phyloP scores from a whole-genome alignment of 2,888 invertebrate genomes.

The Oscheius sp. region DNA sequence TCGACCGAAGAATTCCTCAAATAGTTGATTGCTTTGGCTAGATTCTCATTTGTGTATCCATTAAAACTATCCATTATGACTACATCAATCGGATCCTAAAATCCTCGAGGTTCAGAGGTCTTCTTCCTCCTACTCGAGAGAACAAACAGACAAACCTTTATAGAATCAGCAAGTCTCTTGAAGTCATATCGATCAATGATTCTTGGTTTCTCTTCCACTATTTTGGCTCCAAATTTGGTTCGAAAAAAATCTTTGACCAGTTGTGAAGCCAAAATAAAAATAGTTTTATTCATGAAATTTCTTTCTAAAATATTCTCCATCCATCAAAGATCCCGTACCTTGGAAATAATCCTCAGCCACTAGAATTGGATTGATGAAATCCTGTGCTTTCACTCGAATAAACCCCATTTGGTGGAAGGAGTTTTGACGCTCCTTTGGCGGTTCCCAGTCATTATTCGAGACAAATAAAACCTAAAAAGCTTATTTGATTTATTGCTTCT shows the following conservation, averaged over 20 bases:
- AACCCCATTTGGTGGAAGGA: constrained; percentile 13
- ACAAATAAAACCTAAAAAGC: constrained; percentile 16
- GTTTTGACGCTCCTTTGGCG: background rate
- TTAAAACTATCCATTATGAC: constrained; percentile 25
- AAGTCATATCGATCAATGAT: background rate
- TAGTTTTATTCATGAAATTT: constrained; percentile 4
- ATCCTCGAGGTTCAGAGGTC: background rate
- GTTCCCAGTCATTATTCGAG: constrained; percentile 23
- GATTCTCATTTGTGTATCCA: constrained; percentile 16
- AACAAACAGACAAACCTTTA: background rate
- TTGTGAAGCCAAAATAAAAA: background rate
- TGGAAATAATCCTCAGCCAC: constrained; percentile 8
- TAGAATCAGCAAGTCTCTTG: background rate
- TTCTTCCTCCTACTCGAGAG: background rate
- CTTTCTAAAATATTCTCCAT: background rate
- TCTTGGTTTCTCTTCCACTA: background rate
- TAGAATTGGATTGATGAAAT: background rate
- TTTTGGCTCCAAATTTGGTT: background rate
- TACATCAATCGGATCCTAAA: constrained; percentile 1
- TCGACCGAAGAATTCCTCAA: constrained; percentile 6
- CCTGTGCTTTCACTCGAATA: background rate
- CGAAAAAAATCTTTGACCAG: background rate
- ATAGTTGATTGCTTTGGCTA: constrained; percentile 24
- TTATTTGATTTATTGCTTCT: background rate
- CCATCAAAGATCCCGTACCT: background rate